Evolutionary conservation across 2,113 vertebrate species (phyloP).

Genomic region (Peromyscus maniculatus): DNA sequence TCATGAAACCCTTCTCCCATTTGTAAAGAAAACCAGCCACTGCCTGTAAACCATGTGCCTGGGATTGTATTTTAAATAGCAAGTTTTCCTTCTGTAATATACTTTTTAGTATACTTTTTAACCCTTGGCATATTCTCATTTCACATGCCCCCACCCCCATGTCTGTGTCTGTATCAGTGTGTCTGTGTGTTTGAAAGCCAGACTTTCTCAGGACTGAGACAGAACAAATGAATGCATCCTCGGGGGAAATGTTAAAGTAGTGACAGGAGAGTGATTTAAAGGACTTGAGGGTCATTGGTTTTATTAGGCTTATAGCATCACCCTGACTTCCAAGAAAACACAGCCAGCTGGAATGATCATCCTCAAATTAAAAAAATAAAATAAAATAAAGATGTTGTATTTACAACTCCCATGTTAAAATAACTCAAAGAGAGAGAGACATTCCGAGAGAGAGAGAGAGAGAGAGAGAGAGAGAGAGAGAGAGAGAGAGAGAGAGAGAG

Average conservation of each 20-base stretch:
- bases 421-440: constrained; percentile 55
- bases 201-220: background rate
- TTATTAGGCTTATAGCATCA: constrained; percentile 55
- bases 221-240: constrained; percentile 64
- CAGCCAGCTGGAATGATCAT: constrained; percentile 46
- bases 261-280: constrained; percentile 53
- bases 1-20: constrained; percentile 44
- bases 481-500: background rate
- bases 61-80: constrained; percentile 48
- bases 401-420: constrained; percentile 66
- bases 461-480: too few relatives aligned
- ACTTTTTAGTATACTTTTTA: constrained; percentile 33
- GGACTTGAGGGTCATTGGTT: constrained; percentile 36
- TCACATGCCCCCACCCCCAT: background rate
- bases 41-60: constrained; percentile 47
- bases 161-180: background rate
- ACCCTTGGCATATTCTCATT: background rate
- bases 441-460: constrained; percentile 51
- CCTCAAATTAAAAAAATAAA: constrained; percentile 14
- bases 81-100: constrained; percentile 33
- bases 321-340: constrained; percentile 31
- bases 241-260: constrained; percentile 48
- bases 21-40: constrained; percentile 59
- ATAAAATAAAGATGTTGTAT: constrained; percentile 17
- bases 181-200: background rate